Evolutionary conservation across 2,113 vertebrate species (phyloP).

Genomic region (Pelecanus crispus): DNA sequence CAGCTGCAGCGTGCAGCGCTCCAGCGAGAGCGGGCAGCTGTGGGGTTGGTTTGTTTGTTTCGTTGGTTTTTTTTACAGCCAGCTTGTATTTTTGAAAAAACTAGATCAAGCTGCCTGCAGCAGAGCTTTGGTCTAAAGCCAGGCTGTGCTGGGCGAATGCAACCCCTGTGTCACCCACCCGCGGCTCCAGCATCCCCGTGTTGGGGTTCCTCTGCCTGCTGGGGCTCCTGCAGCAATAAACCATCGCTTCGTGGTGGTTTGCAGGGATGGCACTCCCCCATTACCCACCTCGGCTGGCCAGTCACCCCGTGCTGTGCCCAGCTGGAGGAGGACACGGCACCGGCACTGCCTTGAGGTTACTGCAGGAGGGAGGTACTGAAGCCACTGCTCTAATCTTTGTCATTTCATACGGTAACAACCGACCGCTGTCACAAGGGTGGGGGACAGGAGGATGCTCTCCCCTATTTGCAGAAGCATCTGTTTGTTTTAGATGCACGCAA

Average conservation of each 20-base stretch:
- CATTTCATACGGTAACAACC: accelerated
- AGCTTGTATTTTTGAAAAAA: not conserved
- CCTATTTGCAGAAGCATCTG: not conserved
- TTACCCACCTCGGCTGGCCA: not conserved
- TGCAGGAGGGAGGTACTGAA: not conserved
- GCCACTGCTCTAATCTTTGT: not conserved
- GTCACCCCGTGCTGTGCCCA: too few relatives aligned
- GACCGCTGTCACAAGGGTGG: not conserved
- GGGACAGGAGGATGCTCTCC: not conserved
- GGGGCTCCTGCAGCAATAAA: not conserved
- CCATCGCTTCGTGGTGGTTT: not conserved
- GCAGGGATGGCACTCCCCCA: not conserved
- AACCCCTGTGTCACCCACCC: not conserved
- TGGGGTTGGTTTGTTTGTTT: not conserved
- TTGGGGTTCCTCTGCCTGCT: not conserved
- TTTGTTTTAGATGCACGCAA: not conserved
- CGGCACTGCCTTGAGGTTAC: not conserved
- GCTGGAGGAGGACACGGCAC: not conserved
- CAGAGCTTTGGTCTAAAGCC: not conserved
- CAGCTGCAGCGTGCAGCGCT: not conserved
- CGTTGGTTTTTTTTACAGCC: not conserved
- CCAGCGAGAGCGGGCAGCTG: not conserved
- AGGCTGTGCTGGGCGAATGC: not conserved
- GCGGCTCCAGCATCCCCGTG: not conserved
- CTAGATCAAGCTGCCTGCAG: not conserved